Evolutionary conservation across 1,140 invertebrate genomes (phyloP), one percentile per base, ranked within the genome.

Genomic region (Bursaphelenchus mucronatus): DNA sequence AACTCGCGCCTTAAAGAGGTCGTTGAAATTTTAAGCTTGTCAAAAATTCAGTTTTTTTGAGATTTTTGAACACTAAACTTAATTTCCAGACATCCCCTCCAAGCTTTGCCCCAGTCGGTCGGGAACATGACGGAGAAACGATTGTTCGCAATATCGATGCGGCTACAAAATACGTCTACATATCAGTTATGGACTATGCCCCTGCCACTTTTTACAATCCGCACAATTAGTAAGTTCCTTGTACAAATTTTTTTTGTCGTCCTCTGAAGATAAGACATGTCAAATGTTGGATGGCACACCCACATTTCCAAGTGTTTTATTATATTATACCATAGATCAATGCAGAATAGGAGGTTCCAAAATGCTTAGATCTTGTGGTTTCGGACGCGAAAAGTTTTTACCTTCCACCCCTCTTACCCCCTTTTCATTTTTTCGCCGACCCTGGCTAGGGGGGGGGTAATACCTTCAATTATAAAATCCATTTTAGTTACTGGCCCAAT

Each of bases 131-230:
- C 79, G 84, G 92, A 39, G 87, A 90, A 75, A 89, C 90, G 0
- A 89, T 97, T 58, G 71, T 93, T 0, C 82, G 87, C 76, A 87
- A 89, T 0, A 95, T 97, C 41, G 77, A 86, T 19, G 85, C 86
- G 21, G 92, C 94, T 0, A 86, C 91, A 67, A 86, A 88, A 80
- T 95, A 90, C 81, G 85, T 97, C 53, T 88, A 94, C 79, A 89
- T 97, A 61, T 87, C 93, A 46, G 92, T 96, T 0, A 59, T 59
- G 57, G 92, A 97, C 82, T 97, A 95, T 82, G 87, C 88, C 66
- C 92, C 92, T 0, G 81, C 88, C 10, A 87, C 86, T 15, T 84
- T 90, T 47, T 91, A 88, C 69, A 84, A 6, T 9, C 50, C 61
- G 15, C 41, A 63, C 10, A 68, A 67, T 65, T 9, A 64, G 58